These are phyloP conservation scores for Loriculus beryllinus DNA, from an alignment of 2,797 vertebrate genomes.

Conservation along the genomic window DNA sequence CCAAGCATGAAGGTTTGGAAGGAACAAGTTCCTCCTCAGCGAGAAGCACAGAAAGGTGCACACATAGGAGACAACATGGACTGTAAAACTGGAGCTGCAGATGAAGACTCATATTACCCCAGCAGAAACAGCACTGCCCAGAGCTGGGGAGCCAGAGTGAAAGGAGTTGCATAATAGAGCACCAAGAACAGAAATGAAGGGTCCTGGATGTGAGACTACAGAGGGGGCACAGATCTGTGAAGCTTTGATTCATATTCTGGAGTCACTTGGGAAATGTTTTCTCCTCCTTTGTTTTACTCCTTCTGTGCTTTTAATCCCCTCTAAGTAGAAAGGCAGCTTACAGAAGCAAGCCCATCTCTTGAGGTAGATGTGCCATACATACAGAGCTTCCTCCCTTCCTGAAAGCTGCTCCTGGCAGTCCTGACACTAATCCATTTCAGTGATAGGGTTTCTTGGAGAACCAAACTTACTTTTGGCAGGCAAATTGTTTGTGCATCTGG, in stretches of 20 bases:
- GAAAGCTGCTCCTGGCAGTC: slow-evolving; percentile 27
- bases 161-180: neutral
- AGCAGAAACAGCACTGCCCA: neutral
- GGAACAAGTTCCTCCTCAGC: neutral
- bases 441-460: slow-evolving; percentile 46
- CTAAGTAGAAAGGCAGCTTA: neutral
- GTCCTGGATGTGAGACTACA: neutral
- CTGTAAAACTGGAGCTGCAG: neutral
- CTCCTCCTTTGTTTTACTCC: neutral
- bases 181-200: neutral
- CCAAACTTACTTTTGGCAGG: slow-evolving; percentile 41
- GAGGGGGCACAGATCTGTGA: neutral
- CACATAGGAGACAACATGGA: neutral
- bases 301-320: neutral
- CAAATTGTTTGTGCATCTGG: slow-evolving; percentile 61
- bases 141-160: neutral
- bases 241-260: neutral
- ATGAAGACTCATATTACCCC: rapidly evolving
- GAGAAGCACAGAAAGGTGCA: neutral
- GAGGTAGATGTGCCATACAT: neutral
- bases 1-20: neutral
- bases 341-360: neutral
- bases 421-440: neutral
- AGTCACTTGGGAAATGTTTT: neutral
- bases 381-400: neutral